Conservation (phyloP, 2,797 vertebrate species). For the Lutjanus argentimaculatus region DNA sequence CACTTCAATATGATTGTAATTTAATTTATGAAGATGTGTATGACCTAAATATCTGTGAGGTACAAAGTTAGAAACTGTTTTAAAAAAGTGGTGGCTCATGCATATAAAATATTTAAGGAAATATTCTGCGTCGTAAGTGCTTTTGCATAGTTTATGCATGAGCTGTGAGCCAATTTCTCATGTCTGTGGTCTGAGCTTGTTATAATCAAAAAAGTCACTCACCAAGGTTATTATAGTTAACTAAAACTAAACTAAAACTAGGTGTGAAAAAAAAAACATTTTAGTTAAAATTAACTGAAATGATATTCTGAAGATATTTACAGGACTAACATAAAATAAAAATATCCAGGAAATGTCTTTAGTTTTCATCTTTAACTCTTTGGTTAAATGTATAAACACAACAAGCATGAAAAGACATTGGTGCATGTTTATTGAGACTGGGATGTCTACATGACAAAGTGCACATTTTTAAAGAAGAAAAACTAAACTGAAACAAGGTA, state of each 20-base stretch:
- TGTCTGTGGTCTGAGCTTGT: slow-evolving; percentile 52
- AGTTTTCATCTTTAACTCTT: no score
- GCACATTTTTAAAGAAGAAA: background rate
- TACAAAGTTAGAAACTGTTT: slow-evolving; percentile 52
- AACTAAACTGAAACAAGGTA: no score
- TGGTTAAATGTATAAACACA: no score
- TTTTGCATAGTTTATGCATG: slow-evolving; percentile 82
- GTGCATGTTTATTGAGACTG: no score
- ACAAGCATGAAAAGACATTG: no score
- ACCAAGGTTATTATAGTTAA: background rate
- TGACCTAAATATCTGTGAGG: slow-evolving; percentile 43
- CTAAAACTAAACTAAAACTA: no score
- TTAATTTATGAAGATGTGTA: slow-evolving; percentile 16
- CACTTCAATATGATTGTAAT: slow-evolving; percentile 3
- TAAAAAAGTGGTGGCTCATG: slow-evolving; percentile 38
- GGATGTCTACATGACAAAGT: background rate
- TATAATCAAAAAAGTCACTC: slow-evolving; percentile 54
- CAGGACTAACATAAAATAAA: no score
- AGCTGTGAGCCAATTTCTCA: slow-evolving; percentile 58
- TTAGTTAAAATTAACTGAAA: no score
- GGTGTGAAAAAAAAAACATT: no score
- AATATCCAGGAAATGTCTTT: no score
- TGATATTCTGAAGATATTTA: no score
- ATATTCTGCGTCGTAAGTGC: slow-evolving; percentile 78
- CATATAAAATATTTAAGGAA: slow-evolving; percentile 79